Evolutionary conservation across 35 echinoderm and acorn worm species (phyloP).

Genomic region (Stichopus chloronotus): DNA sequence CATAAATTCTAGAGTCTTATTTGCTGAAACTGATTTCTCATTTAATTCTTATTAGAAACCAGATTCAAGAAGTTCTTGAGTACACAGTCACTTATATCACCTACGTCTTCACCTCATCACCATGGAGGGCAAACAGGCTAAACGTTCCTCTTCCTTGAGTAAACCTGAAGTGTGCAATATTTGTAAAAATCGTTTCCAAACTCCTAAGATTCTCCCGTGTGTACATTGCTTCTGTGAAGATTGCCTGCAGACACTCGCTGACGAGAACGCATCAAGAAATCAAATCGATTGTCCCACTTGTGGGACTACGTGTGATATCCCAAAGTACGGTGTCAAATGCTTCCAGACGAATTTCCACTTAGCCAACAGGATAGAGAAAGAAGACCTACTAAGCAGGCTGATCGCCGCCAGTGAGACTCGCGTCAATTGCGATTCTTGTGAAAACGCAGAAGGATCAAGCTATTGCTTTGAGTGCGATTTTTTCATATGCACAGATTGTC

Average conservation of each 20-base stretch:
- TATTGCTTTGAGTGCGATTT: background rate
- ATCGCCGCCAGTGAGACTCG: background rate
- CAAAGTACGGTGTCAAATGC: slow-evolving; percentile 4
- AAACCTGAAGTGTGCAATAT: background rate
- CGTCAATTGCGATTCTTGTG: background rate
- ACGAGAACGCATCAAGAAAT: background rate
- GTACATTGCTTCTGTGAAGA: background rate
- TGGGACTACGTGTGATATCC: background rate
- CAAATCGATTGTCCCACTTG: slow-evolving; percentile 13
- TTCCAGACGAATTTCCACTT: slow-evolving; percentile 9
- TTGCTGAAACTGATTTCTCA: too few species aligned
- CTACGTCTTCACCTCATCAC: too few species aligned
- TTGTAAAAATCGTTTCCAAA: background rate
- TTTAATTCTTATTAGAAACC: too few species aligned
- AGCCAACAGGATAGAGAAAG: background rate
- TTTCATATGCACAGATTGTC: background rate
- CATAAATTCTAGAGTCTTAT: too few species aligned
- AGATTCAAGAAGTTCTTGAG: too few species aligned
- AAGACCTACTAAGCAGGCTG: background rate
- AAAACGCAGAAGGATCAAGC: background rate
- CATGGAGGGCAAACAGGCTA: too few species aligned
- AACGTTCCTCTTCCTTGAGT: too few species aligned
- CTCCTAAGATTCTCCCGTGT: slow-evolving; percentile 33
- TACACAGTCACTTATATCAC: too few species aligned
- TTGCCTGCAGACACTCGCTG: background rate